Percentiles rank a stretch among this genome's conserved stretches.
phyloP scores from a whole-genome alignment of 2,888 invertebrate genomes.

The Lepidonotus clava region DNA sequence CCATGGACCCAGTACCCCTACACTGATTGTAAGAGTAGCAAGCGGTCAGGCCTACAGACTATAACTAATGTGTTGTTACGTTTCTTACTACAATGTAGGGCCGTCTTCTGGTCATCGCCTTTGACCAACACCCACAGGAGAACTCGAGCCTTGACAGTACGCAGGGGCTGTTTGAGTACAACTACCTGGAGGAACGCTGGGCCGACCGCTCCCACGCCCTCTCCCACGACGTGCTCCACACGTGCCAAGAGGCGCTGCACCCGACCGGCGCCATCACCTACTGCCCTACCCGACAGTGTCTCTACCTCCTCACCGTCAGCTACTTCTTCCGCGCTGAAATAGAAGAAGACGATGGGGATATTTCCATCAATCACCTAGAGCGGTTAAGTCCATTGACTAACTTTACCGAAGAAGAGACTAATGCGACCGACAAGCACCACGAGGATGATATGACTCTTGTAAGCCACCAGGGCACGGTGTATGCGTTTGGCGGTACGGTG shows the following conservation, averaged over 20 bases:
- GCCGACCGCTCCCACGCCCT: neutral
- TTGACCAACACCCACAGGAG: neutral
- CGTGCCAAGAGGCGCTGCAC: neutral
- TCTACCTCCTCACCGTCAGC: neutral
- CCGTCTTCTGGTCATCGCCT: conserved; percentile 24
- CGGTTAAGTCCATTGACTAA: neutral
- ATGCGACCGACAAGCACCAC: neutral
- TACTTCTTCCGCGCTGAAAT: neutral
- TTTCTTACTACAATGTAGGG: neutral
- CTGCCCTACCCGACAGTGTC: neutral
- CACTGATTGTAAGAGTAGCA: too few species aligned
- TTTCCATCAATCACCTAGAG: neutral
- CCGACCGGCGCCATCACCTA: conserved; percentile 15
- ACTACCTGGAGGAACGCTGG: conserved; percentile 32
- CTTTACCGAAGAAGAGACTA: neutral
- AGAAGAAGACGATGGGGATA: conserved; percentile 3
- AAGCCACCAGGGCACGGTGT: neutral
- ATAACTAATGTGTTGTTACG: neutral
- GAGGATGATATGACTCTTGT: conserved; percentile 18
- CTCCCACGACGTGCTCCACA: neutral
- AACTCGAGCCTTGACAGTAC: neutral
- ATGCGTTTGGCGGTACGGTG: conserved; percentile 2
- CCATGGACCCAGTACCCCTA: too few species aligned
- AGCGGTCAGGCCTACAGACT: too few species aligned
- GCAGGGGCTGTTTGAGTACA: conserved; percentile 14